phyloP scores from a whole-genome alignment of 1,140 invertebrate genomes.

The Sycobia sp. region DNA sequence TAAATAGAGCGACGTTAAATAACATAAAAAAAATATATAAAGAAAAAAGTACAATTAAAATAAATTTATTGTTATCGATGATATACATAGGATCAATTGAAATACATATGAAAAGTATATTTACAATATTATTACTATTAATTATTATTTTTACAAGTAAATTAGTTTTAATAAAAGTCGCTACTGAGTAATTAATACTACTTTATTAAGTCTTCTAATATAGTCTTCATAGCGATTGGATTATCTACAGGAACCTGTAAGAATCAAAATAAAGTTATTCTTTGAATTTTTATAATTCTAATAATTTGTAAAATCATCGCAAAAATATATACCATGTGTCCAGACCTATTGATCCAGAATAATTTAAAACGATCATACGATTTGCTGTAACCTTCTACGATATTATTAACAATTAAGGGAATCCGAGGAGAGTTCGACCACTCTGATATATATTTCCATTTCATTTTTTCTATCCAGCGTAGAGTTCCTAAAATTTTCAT shows the following conservation, averaged over 20 bases:
- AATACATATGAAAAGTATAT: no score
- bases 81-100: no score
- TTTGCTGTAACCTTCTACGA: constrained; percentile 73
- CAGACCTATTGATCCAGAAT: constrained; percentile 76
- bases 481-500: constrained; percentile 45
- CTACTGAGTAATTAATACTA: no score
- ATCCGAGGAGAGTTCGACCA: constrained; percentile 63
- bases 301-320: no score
- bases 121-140: no score
- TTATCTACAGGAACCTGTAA: neutral
- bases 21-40: no score
- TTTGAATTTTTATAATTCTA: no score
- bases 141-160: no score
- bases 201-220: neutral
- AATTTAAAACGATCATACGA: constrained; percentile 70
- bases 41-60: no score
- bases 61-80: no score
- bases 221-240: neutral
- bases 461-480: constrained; percentile 73
- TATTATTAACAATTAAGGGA: constrained; percentile 64
- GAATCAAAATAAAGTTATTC: neutral
- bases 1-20: no score
- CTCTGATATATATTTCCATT: constrained; percentile 65
- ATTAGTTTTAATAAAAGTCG: no score
- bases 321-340: constrained; percentile 68